Evolutionary conservation across 2,888 invertebrate species (phyloP), one percentile per base, ranked within the genome.

Genomic region (Druceiella hillmani): DNA sequence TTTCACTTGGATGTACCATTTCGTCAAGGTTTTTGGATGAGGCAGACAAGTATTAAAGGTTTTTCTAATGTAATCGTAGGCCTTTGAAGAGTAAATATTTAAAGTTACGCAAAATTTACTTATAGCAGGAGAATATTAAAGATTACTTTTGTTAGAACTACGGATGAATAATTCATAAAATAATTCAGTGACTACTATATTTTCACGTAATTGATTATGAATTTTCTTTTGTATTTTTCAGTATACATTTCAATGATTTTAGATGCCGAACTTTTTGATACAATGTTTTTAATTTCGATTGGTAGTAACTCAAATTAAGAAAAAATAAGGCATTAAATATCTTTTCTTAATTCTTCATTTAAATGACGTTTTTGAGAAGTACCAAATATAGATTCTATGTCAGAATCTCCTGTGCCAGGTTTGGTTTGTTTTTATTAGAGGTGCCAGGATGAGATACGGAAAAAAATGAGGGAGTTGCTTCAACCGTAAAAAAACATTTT

Each of bases 1-100:
- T 17, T 34, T 38, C 10, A 38, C 14, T 20, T 35, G 32, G n/a
- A n/a, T n/a, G n/a, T 3, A 29, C 44, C 44, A n/a, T 40, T 28
- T 43, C 41, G n/a, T 38, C 20, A 4, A 43, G 24, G 47, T 45
- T 27, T 41, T 41, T 2, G 10, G 38, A n/a, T 44, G 44, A 3
- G 45, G 41, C 14, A 45, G 31, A 24, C 43, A 44, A 12, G 33
- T 43, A 11, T 45, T 32, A 24, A 43, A 45, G 4, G 44, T 35
- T 33, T 28, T 9, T 24, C 47, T 43, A 5, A 48, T 34, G 24
- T 44, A 47, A 7, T 42, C 15, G 20, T 41, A 44, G 2, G 40
- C 40, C n/a, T n/a, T n/a, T 33, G 41, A 41, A 12, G 38, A 37
- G 15, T 40, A 38, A 37, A 33, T 40, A 10, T 44, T n/a, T n/a